Base-by-base conservation (phyloP, 2,888 invertebrate species). In the Pandemis heparana region DNA sequence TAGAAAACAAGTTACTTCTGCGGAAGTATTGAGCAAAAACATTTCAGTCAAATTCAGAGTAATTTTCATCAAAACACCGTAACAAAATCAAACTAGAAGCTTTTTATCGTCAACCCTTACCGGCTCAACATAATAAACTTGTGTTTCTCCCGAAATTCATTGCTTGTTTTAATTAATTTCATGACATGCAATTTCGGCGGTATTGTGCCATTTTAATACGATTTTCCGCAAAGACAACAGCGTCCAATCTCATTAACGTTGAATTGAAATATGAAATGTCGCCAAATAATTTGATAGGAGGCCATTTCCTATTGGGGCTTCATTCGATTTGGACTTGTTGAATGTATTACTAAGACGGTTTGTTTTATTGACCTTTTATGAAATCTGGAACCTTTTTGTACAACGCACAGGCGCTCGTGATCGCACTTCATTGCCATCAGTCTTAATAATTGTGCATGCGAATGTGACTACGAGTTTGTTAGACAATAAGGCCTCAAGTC, bases 151-250 rank as follows among this genome's bases (percentile, higher is more conserved):
- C 51, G 9, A 51, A 51, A 65, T 61, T 18, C 46, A 63, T n/a
- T 38, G 46, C 51, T 51, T 14, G 59, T 43, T 43, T 39, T 56
- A 43, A 70, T 63, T 64, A 46, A 64, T 63, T 64, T 59, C 41
- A 69, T 64, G 64, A 69, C 64, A 64, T 51, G 63, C 68, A 73
- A 73, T 73, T 64, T 73, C 64, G 53, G 56, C 43, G 16, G 59
- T 14, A 65, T 67, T 67, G 66, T 72, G 32, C 51, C 43, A 41
- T 62, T 67, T 61, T 65, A 72, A 72, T 62, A 62, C 61, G 71
- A 66, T 72, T 72, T 66, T 62, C 66, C 71, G 66, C 71, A 65
- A 60, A 67, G 60, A 51, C 61, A 71, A 65, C 71, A 67, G 32
- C 48, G 23, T 14, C 32, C 41, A 61, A 62, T 61, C 67, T 67